Evolutionary conservation across 1,140 invertebrate genomes (phyloP).

Genomic region (Tenebrio molitor): DNA sequence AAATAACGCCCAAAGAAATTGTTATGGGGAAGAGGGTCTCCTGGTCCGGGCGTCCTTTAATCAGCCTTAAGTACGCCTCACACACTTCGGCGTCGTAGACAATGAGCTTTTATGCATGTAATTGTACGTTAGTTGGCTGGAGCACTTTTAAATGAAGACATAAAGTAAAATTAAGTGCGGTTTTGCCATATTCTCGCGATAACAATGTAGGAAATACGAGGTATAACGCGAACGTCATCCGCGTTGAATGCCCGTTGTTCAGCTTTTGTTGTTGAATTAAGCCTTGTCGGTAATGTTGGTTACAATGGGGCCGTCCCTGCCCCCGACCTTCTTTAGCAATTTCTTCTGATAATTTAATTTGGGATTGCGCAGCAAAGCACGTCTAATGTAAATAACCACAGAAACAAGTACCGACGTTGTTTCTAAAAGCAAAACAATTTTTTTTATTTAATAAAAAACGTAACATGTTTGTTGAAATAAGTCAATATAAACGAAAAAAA

Average conservation of each 20-base stretch:
- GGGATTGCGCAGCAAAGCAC: not conserved
- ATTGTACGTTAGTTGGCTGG: conserved; percentile 38
- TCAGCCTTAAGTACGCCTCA: conserved; percentile 21
- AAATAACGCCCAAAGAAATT: conserved; percentile 14
- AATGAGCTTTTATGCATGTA: conserved; percentile 40
- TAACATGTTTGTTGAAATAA: too few relatives aligned
- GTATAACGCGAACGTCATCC: conserved; percentile 43
- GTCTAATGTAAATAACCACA: too few relatives aligned
- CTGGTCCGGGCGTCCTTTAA: conserved; percentile 24
- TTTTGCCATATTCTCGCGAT: conserved; percentile 45
- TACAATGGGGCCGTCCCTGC: conserved; percentile 10
- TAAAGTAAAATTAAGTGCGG: conserved; percentile 45
- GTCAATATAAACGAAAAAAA: too few relatives aligned
- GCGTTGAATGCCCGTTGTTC: conserved; percentile 39
- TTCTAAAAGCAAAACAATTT: too few relatives aligned
- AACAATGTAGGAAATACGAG: conserved; percentile 33
- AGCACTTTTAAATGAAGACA: conserved; percentile 46
- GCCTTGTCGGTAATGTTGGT: conserved; percentile 20
- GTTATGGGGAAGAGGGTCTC: conserved; percentile 20
- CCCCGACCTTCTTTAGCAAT: not conserved
- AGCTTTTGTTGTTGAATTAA: conserved; percentile 44
- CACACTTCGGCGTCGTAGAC: conserved; percentile 17
- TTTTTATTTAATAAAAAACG: too few relatives aligned
- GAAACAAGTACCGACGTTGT: too few relatives aligned
- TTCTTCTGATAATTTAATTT: conserved; percentile 39